phyloP scores from a whole-genome alignment of 2,797 vertebrate genomes.

The Masticophis lateralis region DNA sequence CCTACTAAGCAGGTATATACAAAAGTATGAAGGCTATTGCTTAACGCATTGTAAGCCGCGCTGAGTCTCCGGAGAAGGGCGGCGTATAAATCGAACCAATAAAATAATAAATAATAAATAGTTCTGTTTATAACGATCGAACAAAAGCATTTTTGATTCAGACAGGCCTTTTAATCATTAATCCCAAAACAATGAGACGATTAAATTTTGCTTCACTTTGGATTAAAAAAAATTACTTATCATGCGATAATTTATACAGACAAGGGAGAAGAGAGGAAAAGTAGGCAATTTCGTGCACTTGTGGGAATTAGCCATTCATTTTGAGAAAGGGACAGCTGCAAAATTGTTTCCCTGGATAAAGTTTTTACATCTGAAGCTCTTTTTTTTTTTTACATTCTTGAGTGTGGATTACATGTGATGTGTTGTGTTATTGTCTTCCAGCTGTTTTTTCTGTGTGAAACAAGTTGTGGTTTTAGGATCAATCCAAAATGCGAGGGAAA shows the following conservation, averaged over 20 bases:
- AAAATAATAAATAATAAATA: too few species aligned
- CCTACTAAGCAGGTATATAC: too few species aligned
- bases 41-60: too few species aligned
- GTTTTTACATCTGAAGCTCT: neutral
- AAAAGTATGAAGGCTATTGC: too few species aligned
- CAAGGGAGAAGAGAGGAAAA: neutral
- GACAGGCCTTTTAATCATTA: neutral
- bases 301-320: neutral
- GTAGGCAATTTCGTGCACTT: neutral
- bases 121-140: neutral
- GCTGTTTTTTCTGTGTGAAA: neutral
- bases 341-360: neutral
- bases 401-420: neutral
- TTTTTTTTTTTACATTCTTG: neutral
- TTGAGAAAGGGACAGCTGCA: neutral
- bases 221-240: neutral
- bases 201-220: neutral
- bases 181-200: neutral
- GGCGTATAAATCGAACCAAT: too few species aligned
- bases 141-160: neutral
- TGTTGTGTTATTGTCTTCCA: neutral
- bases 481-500: neutral
- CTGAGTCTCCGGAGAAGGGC: too few species aligned
- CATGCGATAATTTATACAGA: neutral
- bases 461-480: neutral